Evolutionary conservation across 2,888 invertebrate species (phyloP), one percentile per base, ranked within the genome.

Genomic region (Cyclophora punctaria): DNA sequence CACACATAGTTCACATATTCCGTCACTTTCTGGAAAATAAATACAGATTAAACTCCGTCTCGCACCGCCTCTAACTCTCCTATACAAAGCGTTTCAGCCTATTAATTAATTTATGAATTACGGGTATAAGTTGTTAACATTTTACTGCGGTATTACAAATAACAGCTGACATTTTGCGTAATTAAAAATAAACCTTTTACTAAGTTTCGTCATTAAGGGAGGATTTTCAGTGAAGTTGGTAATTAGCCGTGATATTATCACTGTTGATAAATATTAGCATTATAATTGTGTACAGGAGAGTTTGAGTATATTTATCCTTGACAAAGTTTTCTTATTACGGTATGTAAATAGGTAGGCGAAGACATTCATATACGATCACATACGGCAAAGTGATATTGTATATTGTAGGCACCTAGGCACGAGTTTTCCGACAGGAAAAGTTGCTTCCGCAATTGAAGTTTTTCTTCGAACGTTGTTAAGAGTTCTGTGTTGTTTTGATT

Each of bases 371-470:
- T 44, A 54, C 49, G 48, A 53, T 53, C 50, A 51, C 7, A 55
- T 34, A 47, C 49, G 46, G 51, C 53, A 52, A 56, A 55, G 52
- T 45, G 54, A 60, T 63, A 59, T 64, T 66, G 60, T 66, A 62
- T 59, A 5, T 37, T 37, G 55, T 60, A 58, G 56, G 61, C 54
- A 56, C 66, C 20, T 44, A 44, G 34, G 34, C 44, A 44, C 66
- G 64, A 69, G 67, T 69, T 67, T 69, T 66, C 60, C 61, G 60
- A 58, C 57, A 60, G 62, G 60, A 65, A 68, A 77, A 75, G 64
- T 75, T 73, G 60, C 59, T 64, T 64, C 65, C 68, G 66, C 69
- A 70, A 74, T 73, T 68, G 69, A 69, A 73, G 71, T 75, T 74
- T 72, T 73, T 69, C 66, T 63, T 62, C 53, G 58, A 66, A 73